Evolutionary conservation across 2,797 vertebrate genomes (phyloP).

Genomic region (Acipenser transmontanus): DNA sequence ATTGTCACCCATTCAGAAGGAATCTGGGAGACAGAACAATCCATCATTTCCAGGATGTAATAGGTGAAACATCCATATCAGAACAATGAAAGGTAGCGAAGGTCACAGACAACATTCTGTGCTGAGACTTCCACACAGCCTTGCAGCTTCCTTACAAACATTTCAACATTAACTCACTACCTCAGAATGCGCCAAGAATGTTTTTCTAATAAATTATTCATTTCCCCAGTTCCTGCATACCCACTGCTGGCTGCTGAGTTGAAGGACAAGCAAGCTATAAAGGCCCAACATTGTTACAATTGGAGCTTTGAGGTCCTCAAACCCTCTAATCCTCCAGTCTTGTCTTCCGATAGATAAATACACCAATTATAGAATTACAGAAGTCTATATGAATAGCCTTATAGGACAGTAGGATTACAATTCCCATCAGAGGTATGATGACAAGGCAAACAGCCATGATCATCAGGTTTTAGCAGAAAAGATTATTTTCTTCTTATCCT

Average conservation of each 20-base stretch:
- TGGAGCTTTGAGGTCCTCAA: too few relatives aligned
- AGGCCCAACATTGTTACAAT: neutral
- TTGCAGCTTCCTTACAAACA: neutral
- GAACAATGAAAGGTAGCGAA: slow-evolving; percentile 6
- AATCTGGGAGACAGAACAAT: too few relatives aligned
- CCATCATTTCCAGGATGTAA: neutral
- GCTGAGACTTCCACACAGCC: slow-evolving; percentile 3
- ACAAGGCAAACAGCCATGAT: too few relatives aligned
- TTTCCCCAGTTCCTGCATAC: slow-evolving; percentile 12
- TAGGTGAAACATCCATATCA: neutral
- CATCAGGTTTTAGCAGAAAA: too few relatives aligned
- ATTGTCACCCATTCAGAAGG: too few relatives aligned
- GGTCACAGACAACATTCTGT: neutral
- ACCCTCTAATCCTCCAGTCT: too few relatives aligned
- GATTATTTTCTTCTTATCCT: too few relatives aligned
- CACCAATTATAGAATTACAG: too few relatives aligned
- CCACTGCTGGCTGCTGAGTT: neutral
- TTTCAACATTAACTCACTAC: neutral
- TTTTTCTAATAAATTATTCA: slow-evolving; percentile 14
- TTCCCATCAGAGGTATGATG: too few relatives aligned
- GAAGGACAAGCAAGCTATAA: neutral
- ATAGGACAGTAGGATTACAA: too few relatives aligned
- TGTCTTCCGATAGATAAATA: too few relatives aligned
- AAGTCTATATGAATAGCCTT: too few relatives aligned
- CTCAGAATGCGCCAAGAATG: slow-evolving; percentile 6